Base-by-base conservation (phyloP, 2,888 invertebrate genomes). In the Hyposoter didymator region DNA sequence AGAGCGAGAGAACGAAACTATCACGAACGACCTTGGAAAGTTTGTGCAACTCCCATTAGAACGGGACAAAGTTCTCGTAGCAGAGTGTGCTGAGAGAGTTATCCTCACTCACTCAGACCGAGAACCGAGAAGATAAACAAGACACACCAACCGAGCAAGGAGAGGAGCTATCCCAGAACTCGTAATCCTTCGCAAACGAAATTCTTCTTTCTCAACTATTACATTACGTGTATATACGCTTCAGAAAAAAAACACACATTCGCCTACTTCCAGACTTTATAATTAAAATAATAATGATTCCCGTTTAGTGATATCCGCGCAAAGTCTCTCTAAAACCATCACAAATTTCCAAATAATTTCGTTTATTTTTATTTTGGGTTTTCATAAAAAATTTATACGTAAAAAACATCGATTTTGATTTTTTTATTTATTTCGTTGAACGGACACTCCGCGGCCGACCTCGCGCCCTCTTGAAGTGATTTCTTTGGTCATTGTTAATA, bases 31-130 rank as follows among this genome's bases (percentile, higher is more conserved):
- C 85, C 85, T 85, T 85, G 82, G 83, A 75, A 83, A 84, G 85
- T 85, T 84, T 83, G 83, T 83, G 85, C 85, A 81, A 85, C 85
- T 85, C 84, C 84, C 84, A 84, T 85, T 85, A 83, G 82, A 84
- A 82, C 78, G 84, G 87, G 86, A 85, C 85, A 88, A 87, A 87
- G 84, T 87, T 87, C 87, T 82, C 79, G 78, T 76, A 82, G 73
- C 84, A 55, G 43, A 59, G 59, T 19, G 66, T 39, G 67, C 3
- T 52, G 78, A 47, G 64, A 52, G 69, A 82, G 76, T 32, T 49
- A 70, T 47, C 35, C 47, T 35, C 19, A 19, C 62, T 14, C n/a
- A 22, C 55, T n/a, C 47, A 49, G 47, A n/a, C 28, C 12, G 28
- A 28, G 28, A 59, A 14, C 59, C 22, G 70, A 35, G 72, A 49